A percentile compares a stretch with the other conserved stretches of the same genome.
Conservation (phyloP, 2,888 invertebrate genomes). For the Lamellibrachia satsuma region DNA sequence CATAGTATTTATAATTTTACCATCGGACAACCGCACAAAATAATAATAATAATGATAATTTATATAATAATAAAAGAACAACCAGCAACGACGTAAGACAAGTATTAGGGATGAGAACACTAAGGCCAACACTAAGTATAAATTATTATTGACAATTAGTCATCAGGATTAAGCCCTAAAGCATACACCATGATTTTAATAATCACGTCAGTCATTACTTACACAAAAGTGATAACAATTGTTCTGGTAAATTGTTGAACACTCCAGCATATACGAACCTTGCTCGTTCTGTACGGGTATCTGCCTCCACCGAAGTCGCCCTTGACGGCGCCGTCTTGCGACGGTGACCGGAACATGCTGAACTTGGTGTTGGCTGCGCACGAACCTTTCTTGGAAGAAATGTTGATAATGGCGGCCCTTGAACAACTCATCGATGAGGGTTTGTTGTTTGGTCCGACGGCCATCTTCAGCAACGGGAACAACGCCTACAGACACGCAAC, state of each 20-base stretch:
- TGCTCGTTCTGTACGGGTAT: slow-evolving; percentile 87
- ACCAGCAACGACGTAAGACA: no score
- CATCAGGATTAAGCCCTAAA: not conserved
- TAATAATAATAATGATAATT: not conserved
- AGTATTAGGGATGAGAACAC: not conserved
- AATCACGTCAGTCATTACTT: not conserved
- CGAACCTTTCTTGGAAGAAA: slow-evolving; percentile 84
- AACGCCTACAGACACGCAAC: slow-evolving; percentile 72
- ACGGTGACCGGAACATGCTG: not conserved
- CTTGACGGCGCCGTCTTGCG: not conserved
- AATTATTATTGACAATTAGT: not conserved
- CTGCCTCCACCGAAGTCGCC: slow-evolving; percentile 74
- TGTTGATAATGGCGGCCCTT: slow-evolving; percentile 81
- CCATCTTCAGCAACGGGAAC: slow-evolving; percentile 71
- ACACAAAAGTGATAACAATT: not conserved
- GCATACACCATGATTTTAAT: not conserved
- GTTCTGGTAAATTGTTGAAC: not conserved
- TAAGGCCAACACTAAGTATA: no score
- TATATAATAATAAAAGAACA: no score
- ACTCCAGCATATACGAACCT: slow-evolving; percentile 70
- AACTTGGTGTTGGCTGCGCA: slow-evolving; percentile 74
- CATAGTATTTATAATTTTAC: not conserved
- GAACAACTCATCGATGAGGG: slow-evolving; percentile 40
- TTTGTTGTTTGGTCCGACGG: slow-evolving; percentile 67
- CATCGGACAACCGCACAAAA: not conserved